phyloP scores from a whole-genome alignment of 1,140 invertebrate genomes.

The Scaptomyza graminum region DNA sequence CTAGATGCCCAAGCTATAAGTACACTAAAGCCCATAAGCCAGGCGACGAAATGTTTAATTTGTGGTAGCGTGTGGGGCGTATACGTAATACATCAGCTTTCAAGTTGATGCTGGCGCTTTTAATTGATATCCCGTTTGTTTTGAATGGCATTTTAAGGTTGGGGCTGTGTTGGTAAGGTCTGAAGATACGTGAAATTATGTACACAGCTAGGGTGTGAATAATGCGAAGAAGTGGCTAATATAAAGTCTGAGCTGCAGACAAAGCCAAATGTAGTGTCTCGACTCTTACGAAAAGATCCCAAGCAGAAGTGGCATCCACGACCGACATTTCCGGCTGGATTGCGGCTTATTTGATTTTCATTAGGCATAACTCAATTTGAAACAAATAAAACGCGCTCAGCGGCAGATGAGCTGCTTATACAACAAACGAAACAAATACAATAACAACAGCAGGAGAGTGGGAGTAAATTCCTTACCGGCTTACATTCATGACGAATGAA shows the following conservation, averaged over 20 bases:
- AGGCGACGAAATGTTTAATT: slow-evolving; percentile 38
- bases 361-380: slow-evolving; percentile 82
- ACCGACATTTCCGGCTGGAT: slow-evolving; percentile 75
- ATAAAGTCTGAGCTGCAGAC: slow-evolving; percentile 20
- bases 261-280: slow-evolving; percentile 28
- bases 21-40: slow-evolving; percentile 18
- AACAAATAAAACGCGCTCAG: slow-evolving; percentile 81
- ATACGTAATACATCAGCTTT: slow-evolving; percentile 34
- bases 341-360: slow-evolving; percentile 82
- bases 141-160: slow-evolving; percentile 47
- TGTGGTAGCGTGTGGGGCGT: slow-evolving; percentile 1
- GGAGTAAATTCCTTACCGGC: slow-evolving; percentile 33
- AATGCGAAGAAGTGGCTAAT: slow-evolving; percentile 49
- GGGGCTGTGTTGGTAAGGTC: background rate
- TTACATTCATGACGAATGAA: slow-evolving; percentile 60
- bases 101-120: slow-evolving; percentile 31
- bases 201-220: slow-evolving; percentile 48
- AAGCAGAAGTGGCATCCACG: slow-evolving; percentile 30
- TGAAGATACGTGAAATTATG: slow-evolving; percentile 28
- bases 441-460: slow-evolving; percentile 20
- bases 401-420: slow-evolving; percentile 81
- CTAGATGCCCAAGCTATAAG: too few species aligned
- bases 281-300: slow-evolving; percentile 9
- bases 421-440: slow-evolving; percentile 39
- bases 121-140: slow-evolving; percentile 59